Conservation (phyloP, 2,888 invertebrate species). For the Lasius fuliginosus region DNA sequence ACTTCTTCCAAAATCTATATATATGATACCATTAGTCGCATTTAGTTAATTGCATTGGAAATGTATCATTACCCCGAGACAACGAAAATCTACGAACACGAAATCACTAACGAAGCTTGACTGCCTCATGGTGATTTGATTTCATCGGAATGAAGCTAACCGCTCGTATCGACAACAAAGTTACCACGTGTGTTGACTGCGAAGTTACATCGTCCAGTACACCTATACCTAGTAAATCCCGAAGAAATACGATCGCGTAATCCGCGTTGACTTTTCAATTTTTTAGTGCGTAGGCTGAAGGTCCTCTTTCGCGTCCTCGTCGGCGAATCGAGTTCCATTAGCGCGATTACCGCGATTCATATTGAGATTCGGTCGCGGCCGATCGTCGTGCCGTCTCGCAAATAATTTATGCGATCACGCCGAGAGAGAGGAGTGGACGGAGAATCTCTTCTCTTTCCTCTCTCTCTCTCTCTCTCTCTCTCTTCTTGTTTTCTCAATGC, state of each 20-base stretch:
- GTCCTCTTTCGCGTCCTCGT: slow-evolving; percentile 38
- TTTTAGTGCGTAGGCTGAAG: slow-evolving; percentile 53
- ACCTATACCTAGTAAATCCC: slow-evolving; percentile 41
- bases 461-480: not conserved
- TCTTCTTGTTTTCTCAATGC: slow-evolving; percentile 34
- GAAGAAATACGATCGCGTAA: slow-evolving; percentile 48
- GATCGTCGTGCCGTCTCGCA: slow-evolving; percentile 65
- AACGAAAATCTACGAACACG: not conserved
- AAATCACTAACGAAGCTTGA: slow-evolving; percentile 30
- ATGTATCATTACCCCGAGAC: not conserved
- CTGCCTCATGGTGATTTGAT: slow-evolving; percentile 32
- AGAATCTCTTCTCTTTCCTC: not conserved
- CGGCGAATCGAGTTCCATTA: slow-evolving; percentile 75
- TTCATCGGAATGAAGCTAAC: slow-evolving; percentile 21
- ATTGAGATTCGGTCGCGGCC: slow-evolving; percentile 51
- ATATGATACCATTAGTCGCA: not conserved
- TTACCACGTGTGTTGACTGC: slow-evolving; percentile 33
- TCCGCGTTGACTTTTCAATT: slow-evolving; percentile 53
- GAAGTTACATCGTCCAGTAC: slow-evolving; percentile 30
- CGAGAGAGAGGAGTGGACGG: slow-evolving; percentile 33
- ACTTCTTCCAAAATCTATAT: not conserved
- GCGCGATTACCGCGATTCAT: slow-evolving; percentile 75
- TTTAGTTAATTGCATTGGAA: not conserved
- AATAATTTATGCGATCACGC: slow-evolving; percentile 71
- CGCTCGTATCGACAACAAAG: slow-evolving; percentile 46